Base-by-base conservation (phyloP, 2,797 vertebrate species). In the Rhynchotus rufescens region DNA sequence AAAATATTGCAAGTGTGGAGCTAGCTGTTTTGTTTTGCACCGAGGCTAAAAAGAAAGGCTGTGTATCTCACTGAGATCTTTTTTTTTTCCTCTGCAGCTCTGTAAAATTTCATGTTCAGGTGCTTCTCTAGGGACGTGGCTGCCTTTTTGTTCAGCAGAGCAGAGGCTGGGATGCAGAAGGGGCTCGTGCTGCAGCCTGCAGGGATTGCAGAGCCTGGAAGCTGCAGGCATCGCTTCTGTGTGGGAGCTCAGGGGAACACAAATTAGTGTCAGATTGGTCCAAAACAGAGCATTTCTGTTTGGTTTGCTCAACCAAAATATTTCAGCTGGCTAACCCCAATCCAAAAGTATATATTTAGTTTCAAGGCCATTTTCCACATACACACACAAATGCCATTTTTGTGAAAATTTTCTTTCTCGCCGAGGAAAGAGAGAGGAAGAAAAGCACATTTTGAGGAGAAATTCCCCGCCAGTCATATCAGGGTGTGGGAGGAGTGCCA, bases 401-500 rank as follows among this genome's bases (percentile, higher is more conserved):
- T 61, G 64, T 67, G 71, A 60, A 91, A 90, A 79, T 26, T 68
- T 85, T 69, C 45, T 75, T 84, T 66, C 64, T 87, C 78, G 51
- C 36, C 57, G 56, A 51, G 68, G 84, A 66, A 69, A 75, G 11
- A 52, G 42, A 75, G 11, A 52, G 42, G 42, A 61, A 60, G 47
- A n/a, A n/a, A 69, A 69, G 30, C 67, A 68, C 11, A 45, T 89
- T 94, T 89, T 88, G 47, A 73, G 93, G 54, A 80, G 61, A 90
- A 87, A 88, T 88, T 89, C 94, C 84, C 71, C 67, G 7, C 91
- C 86, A 94, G 44, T 77, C 45, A 1, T 90, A 87, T 85, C 80
- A 86, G 74, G 34, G 71, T 80, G 95, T 95, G 74, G 93, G 94
- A 94, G 93, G 84, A 94, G 57, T 76, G 78, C 75, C 74, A 84